Conservation (phyloP, 2,888 invertebrate species). For the Melipona beecheii region DNA sequence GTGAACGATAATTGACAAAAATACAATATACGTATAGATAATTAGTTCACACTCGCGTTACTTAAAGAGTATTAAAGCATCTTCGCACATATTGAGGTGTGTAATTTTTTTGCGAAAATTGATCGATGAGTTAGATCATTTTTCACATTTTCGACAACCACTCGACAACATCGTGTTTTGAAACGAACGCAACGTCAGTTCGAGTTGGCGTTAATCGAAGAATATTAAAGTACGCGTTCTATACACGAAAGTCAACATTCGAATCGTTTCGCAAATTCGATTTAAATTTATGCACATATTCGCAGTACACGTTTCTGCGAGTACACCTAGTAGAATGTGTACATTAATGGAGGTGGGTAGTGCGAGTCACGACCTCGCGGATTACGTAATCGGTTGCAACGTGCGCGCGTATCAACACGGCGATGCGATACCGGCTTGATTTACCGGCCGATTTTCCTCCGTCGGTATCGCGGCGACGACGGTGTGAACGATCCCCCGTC, state of each 20-base stretch:
- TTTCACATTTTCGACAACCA: too few relatives aligned
- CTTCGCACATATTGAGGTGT: too few relatives aligned
- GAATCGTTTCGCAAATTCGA: conserved; percentile 6
- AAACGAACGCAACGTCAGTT: background rate
- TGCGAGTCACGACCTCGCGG: conserved; percentile 67
- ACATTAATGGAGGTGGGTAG: conserved; percentile 62
- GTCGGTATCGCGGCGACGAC: conserved; percentile 6
- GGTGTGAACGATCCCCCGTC: conserved; percentile 30
- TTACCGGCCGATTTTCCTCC: conserved; percentile 38
- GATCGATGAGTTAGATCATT: too few relatives aligned
- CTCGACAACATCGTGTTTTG: too few relatives aligned
- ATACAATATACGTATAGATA: background rate
- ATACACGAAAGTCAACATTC: background rate
- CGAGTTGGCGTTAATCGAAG: background rate
- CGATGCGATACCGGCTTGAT: conserved; percentile 45
- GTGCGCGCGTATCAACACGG: conserved; percentile 47
- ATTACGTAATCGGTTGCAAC: conserved; percentile 66
- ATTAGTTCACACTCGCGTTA: too few relatives aligned
- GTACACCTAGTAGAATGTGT: conserved; percentile 35
- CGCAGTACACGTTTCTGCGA: conserved; percentile 15
- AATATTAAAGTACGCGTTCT: background rate
- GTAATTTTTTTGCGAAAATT: too few relatives aligned
- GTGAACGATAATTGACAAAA: too few relatives aligned
- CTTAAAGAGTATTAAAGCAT: background rate
- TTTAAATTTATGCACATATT: conserved; percentile 18